Evolutionary conservation across 2,797 vertebrate species (phyloP).

Genomic region (Poecilia picta): DNA sequence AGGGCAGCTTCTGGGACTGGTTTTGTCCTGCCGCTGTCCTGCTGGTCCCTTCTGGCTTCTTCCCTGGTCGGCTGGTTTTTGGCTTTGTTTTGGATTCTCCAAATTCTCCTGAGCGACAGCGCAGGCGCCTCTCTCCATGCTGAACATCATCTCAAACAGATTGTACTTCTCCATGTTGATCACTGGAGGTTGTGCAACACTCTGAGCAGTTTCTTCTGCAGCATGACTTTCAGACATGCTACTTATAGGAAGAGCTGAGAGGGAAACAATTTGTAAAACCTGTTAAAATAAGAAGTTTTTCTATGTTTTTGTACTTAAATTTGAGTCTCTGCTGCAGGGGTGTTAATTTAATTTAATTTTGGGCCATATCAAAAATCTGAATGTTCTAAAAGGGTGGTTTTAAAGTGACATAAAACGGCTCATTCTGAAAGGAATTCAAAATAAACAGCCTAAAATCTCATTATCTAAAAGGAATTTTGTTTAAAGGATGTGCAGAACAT

Average conservation of each 20-base stretch:
- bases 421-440: too few relatives aligned
- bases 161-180: slow-evolving; percentile 78
- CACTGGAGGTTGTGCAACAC: slow-evolving; percentile 42
- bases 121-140: slow-evolving; percentile 86
- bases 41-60: slow-evolving; percentile 8
- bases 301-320: too few relatives aligned
- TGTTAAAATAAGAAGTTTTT: background rate
- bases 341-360: too few relatives aligned
- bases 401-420: too few relatives aligned
- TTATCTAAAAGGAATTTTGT: too few relatives aligned
- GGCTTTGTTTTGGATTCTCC: slow-evolving; percentile 18
- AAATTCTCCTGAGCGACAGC: slow-evolving; percentile 49
- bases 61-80: slow-evolving; percentile 5
- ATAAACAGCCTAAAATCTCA: too few relatives aligned
- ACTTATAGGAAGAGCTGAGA: slow-evolving; percentile 1
- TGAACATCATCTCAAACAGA: slow-evolving; percentile 90
- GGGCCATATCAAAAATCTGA: too few relatives aligned
- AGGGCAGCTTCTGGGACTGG: background rate
- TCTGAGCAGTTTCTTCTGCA: slow-evolving; percentile 41
- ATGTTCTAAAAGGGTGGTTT: too few relatives aligned
- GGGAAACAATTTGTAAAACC: background rate
- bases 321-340: too few relatives aligned
- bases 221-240: background rate
- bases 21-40: background rate
- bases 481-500: too few relatives aligned